A percentile compares a stretch with the other conserved stretches of the same genome.
Conservation (phyloP, 2,888 invertebrate genomes). For the Sarcophaga caerulescens region DNA sequence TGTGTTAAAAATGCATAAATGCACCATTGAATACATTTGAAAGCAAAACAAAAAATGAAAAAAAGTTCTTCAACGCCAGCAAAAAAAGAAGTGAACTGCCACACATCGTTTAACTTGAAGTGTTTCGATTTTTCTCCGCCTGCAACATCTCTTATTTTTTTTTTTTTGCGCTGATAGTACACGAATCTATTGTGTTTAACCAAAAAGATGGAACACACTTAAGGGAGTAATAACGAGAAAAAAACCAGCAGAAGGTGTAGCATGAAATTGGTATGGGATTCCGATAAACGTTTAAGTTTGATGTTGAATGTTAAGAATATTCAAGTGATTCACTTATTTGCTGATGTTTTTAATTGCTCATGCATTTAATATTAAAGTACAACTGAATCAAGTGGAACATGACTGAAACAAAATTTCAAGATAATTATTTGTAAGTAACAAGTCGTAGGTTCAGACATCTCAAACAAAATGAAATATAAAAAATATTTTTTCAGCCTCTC, state of each 20-base stretch:
- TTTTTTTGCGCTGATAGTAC: neutral
- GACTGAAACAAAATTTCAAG: no score
- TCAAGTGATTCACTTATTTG: no score
- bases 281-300: no score
- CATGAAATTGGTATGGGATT: neutral
- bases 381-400: no score
- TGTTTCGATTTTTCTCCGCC: constrained; percentile 34
- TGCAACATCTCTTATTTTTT: neutral
- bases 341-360: no score
- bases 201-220: neutral
- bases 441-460: no score
- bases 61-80: neutral
- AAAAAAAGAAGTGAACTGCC: constrained; percentile 25
- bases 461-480: no score
- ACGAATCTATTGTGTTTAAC: constrained; percentile 8
- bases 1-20: constrained; percentile 26
- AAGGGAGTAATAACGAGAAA: neutral
- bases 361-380: no score
- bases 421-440: no score
- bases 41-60: neutral
- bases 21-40: constrained; percentile 43
- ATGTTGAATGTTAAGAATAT: no score
- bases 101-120: constrained; percentile 58
- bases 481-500: no score
- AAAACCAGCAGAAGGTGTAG: neutral